phyloP scores from a whole-genome alignment of 2,113 vertebrate genomes.

The Sander lucioperca region DNA sequence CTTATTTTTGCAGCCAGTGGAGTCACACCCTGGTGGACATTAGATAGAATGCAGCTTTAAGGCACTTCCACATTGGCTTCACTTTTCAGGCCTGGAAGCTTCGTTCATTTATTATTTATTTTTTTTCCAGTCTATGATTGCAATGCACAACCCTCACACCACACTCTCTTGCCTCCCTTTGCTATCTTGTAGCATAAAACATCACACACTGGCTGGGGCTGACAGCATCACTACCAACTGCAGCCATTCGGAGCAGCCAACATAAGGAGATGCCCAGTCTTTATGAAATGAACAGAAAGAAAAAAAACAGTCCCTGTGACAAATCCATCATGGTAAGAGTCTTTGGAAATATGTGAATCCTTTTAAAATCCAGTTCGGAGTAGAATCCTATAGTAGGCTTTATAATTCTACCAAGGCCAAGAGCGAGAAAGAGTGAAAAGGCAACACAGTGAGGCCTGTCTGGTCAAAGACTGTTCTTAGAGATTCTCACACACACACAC shows the following conservation, averaged over 20 bases:
- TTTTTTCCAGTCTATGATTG: neutral
- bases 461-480: constrained; percentile 29
- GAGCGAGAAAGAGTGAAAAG: neutral
- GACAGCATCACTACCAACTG: neutral
- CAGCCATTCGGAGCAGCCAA: neutral
- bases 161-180: neutral
- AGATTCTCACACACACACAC: constrained; percentile 10
- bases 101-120: too few relatives aligned
- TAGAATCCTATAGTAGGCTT: constrained; percentile 21
- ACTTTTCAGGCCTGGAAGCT: too few relatives aligned
- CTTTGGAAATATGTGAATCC: too few relatives aligned
- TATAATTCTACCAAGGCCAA: constrained; percentile 16
- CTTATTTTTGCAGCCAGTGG: too few relatives aligned
- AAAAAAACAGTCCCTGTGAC: neutral
- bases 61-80: too few relatives aligned
- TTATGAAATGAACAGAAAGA: neutral
- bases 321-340: neutral
- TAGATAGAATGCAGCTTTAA: too few relatives aligned
- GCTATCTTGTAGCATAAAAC: neutral
- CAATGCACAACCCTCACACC: neutral
- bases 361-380: constrained; percentile 26
- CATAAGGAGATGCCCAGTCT: neutral
- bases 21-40: too few relatives aligned
- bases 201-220: neutral
- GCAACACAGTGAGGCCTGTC: constrained; percentile 25